A percentile compares a stretch with the other conserved stretches of the same genome.
These are phyloP conservation scores for Perca flavescens DNA, from an alignment of 2,113 vertebrate species.

Conservation along the genomic window DNA sequence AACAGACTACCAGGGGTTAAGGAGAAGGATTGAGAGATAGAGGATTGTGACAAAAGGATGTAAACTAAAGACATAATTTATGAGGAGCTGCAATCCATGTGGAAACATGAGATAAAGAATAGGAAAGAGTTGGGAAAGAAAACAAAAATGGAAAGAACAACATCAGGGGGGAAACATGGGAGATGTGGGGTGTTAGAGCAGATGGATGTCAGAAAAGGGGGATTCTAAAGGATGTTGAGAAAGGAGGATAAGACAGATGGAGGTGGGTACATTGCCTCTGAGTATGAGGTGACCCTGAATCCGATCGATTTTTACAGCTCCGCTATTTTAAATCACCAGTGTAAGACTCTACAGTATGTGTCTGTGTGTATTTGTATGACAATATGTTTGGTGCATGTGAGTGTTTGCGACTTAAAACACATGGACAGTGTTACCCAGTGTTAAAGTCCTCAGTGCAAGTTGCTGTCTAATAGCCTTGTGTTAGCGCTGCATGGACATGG, in stretches of 20 bases:
- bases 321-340: constrained; percentile 67
- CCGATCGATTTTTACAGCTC: constrained; percentile 69
- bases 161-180: not conserved
- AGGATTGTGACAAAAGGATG: constrained; percentile 18
- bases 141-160: not conserved
- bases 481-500: constrained; percentile 1
- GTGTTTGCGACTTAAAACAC: constrained; percentile 27
- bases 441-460: constrained; percentile 1
- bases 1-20: constrained; percentile 8
- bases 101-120: constrained; percentile 17
- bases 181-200: constrained; percentile 4
- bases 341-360: constrained; percentile 9
- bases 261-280: constrained; percentile 32
- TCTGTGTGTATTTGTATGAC: constrained; percentile 23
- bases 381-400: constrained; percentile 1
- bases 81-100: constrained; percentile 5
- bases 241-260: constrained; percentile 28
- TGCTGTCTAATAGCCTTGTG: constrained; percentile 30
- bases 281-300: constrained; percentile 68
- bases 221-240: constrained; percentile 36
- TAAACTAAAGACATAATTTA: constrained; percentile 33
- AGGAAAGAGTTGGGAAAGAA: not conserved
- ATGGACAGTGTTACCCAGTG: not conserved
- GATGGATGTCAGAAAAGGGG: constrained; percentile 16
- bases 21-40: constrained; percentile 41